Evolutionary conservation across 1,140 invertebrate genomes (phyloP).

Genomic region (Diorhabda sublineata): DNA sequence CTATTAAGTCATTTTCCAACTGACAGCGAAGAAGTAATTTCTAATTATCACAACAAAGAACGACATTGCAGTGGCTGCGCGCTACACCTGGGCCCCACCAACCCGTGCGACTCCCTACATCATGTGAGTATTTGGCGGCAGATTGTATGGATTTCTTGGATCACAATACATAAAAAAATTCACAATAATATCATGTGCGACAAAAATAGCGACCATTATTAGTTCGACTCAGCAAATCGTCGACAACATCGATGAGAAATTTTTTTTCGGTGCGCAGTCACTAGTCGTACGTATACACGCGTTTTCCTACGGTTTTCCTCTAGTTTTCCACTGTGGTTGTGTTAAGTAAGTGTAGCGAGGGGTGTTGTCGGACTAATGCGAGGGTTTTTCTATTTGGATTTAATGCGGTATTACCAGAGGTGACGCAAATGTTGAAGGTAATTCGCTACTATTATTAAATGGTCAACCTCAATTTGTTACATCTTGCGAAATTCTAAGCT

Average conservation of each 20-base stretch:
- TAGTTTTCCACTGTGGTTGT: slow-evolving; percentile 36
- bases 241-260: not conserved
- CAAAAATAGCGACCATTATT: slow-evolving; percentile 1
- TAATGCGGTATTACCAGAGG: slow-evolving; percentile 32
- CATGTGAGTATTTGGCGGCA: not conserved
- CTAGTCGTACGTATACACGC: slow-evolving; percentile 19
- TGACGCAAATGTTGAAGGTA: slow-evolving; percentile 33
- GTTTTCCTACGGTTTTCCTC: slow-evolving; percentile 21
- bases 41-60: not conserved
- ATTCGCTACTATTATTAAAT: not conserved
- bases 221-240: not conserved
- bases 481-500: no score
- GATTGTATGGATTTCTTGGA: slow-evolving; percentile 2
- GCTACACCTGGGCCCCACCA: not conserved
- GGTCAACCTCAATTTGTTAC: not conserved
- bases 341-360: slow-evolving; percentile 12
- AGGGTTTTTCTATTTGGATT: slow-evolving; percentile 27
- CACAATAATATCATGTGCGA: not conserved
- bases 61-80: slow-evolving; percentile 1
- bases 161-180: slow-evolving; percentile 1
- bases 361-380: slow-evolving; percentile 14
- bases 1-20: no score
- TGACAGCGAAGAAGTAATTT: no score
- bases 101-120: not conserved
- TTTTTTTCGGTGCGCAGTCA: slow-evolving; percentile 8